Evolutionary conservation across 2,113 vertebrate genomes (phyloP).

Genomic region (Arothron firmamentum): DNA sequence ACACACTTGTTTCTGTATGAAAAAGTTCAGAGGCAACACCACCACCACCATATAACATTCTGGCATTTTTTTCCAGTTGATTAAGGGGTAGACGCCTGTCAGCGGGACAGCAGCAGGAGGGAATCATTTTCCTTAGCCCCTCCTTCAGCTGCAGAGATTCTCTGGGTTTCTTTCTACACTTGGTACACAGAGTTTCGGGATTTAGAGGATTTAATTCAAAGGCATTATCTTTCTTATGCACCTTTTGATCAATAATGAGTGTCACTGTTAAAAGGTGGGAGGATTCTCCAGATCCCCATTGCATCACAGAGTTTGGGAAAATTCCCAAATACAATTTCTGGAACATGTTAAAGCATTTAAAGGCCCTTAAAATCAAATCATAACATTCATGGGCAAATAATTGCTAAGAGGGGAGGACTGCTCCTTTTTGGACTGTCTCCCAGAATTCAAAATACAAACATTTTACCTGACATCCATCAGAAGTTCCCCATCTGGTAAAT

Average conservation of each 20-base stretch:
- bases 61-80: slow-evolving; percentile 12
- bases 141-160: slow-evolving; percentile 15
- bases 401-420: too few species aligned
- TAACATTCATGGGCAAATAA: too few species aligned
- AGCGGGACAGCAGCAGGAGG: slow-evolving; percentile 23
- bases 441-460: too few species aligned
- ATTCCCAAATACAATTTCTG: too few species aligned
- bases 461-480: too few species aligned
- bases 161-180: slow-evolving; percentile 31
- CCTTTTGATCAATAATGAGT: slow-evolving; percentile 38
- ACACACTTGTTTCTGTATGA: neutral
- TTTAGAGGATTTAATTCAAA: slow-evolving; percentile 36
- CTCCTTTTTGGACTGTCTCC: too few species aligned
- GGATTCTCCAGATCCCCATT: slow-evolving; percentile 6
- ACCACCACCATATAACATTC: neutral
- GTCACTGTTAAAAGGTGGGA: slow-evolving; percentile 28
- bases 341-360: too few species aligned
- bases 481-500: too few species aligned
- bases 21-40: neutral
- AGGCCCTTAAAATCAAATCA: too few species aligned
- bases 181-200: slow-evolving; percentile 19
- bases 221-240: slow-evolving; percentile 28
- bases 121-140: slow-evolving; percentile 20
- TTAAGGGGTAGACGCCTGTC: slow-evolving; percentile 20
- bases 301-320: neutral